Percentiles rank a stretch among this genome's conserved stretches.
Evolutionary conservation across 1,140 invertebrate species (phyloP).

Genomic region (Drosophila nigrodunni): DNA sequence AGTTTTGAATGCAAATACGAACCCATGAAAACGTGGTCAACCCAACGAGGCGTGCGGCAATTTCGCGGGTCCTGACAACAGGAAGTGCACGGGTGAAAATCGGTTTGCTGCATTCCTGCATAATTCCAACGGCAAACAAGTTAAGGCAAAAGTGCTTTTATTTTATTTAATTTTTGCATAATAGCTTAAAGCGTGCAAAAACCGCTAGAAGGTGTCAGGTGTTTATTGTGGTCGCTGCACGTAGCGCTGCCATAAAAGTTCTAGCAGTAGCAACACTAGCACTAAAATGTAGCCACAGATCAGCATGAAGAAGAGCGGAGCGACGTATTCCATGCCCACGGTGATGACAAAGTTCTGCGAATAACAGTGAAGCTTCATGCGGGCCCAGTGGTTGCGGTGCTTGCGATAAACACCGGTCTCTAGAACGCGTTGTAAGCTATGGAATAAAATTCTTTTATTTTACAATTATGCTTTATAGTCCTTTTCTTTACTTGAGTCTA

Average conservation of each 20-base stretch:
- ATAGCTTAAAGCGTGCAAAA: conserved; percentile 53
- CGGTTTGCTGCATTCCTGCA: conserved; percentile 54
- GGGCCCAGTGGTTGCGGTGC: conserved; percentile 64
- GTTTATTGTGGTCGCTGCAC: conserved; percentile 12
- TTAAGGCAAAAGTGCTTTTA: conserved; percentile 64
- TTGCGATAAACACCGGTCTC: conserved; percentile 75
- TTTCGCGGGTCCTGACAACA: conserved; percentile 56
- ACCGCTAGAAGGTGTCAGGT: conserved; percentile 3
- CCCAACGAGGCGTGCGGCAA: conserved; percentile 60
- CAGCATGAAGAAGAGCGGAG: conserved; percentile 77
- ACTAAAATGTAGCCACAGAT: conserved; percentile 63
- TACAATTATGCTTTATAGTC: no score
- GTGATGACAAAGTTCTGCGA: conserved; percentile 71
- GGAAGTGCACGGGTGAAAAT: conserved; percentile 55
- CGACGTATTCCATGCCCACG: conserved; percentile 81
- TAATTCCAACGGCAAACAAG: conserved; percentile 69
- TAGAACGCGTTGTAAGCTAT: conserved; percentile 59
- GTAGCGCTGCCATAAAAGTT: conserved; percentile 65
- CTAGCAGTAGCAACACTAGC: conserved; percentile 59
- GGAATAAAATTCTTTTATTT: background rate
- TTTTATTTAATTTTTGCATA: conserved; percentile 52
- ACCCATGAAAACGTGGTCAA: conserved; percentile 58
- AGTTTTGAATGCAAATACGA: conserved; percentile 79
- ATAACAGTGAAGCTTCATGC: conserved; percentile 68
- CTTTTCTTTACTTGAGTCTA: conserved; percentile 49